Conservation (phyloP, 35 echinoderm and acorn worm species). For the Strongylocentrotus purpuratus region DNA sequence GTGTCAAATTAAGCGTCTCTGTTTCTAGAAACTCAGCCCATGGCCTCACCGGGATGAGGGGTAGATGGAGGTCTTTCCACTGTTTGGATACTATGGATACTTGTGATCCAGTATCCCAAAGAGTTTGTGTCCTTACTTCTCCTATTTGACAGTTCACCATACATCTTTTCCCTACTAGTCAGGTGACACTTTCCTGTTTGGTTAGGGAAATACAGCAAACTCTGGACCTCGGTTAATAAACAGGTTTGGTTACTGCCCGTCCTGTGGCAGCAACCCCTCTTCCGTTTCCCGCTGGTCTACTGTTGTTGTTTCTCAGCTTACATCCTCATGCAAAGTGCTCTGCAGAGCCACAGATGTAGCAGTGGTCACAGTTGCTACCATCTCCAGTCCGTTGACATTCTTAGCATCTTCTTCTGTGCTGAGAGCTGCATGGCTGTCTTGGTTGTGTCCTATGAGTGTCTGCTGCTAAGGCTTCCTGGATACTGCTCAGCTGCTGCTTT, state of each 20-base stretch:
- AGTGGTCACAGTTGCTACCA: constrained; percentile 7
- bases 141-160: no score
- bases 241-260: constrained; percentile 27
- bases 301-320: not conserved
- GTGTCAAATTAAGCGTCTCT: no score
- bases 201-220: not conserved
- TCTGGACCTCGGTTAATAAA: not conserved
- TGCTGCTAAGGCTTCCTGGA: not conserved
- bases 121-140: no score
- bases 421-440: not conserved
- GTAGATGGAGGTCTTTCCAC: no score
- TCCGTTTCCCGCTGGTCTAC: constrained; percentile 22
- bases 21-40: no score
- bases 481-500: not conserved
- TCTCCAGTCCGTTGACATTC: not conserved
- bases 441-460: not conserved
- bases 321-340: constrained; percentile 35
- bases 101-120: no score
- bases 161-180: constrained; percentile 33
- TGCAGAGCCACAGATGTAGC: constrained; percentile 37
- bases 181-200: not conserved
- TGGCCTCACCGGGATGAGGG: no score
- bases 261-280: constrained; percentile 48
- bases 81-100: no score
- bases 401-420: not conserved